Base-by-base conservation (phyloP, 2,113 vertebrate genomes). In the Neodon shergylaensis region DNA sequence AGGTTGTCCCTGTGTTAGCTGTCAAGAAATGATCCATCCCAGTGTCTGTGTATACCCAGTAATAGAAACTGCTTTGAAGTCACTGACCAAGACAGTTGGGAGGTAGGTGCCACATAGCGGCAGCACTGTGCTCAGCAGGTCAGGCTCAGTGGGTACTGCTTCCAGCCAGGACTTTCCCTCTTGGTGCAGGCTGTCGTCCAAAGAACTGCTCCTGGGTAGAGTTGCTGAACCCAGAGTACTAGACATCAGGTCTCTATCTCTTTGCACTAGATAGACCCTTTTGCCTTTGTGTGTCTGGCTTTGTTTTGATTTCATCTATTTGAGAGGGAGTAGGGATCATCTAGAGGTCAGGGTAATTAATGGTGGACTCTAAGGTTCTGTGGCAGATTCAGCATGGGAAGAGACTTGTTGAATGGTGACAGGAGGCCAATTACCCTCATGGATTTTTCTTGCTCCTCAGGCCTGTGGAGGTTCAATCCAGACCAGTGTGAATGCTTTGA, bases 391-490 rank as follows among this genome's bases (percentile, higher is more conserved):
- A 65, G 22, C 44, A 33, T 76, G 65, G 68, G 21, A 90, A 14
- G 6, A 90, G 90, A n/a, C 31, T 78, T 63, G 68, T 58, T 92
- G 49, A 49, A 11, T 7, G 66, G 68, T 19, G 12, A 17, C 31
- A 26, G 70, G 83, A 78, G 76, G 26, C 19, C 63, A 5, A 0
- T 36, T 81, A 31, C 22, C 42, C 16, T 93, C 3, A 0, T 47
- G 26, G 26, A 65, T 28, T 28, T 84, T 49, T 28, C 19, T 17
- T 88, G 54, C 1, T 47, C 0, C 66, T 42, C 97, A 99, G 99
- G 99, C 99, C 68, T 99, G 99, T 0, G 99, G 99, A 0, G 99
- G 99, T 88, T 99, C 99, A 90, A 99, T 99, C 97, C 99, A 99
- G 99, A 99, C 99, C 0, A 99, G 99, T 26, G 99, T 99, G 13